A percentile compares a stretch with the other conserved stretches of the same genome.
These are phyloP conservation scores for Gymnopithys bicolor DNA, from an alignment of 2,797 vertebrate genomes.

Conservation along the genomic window DNA sequence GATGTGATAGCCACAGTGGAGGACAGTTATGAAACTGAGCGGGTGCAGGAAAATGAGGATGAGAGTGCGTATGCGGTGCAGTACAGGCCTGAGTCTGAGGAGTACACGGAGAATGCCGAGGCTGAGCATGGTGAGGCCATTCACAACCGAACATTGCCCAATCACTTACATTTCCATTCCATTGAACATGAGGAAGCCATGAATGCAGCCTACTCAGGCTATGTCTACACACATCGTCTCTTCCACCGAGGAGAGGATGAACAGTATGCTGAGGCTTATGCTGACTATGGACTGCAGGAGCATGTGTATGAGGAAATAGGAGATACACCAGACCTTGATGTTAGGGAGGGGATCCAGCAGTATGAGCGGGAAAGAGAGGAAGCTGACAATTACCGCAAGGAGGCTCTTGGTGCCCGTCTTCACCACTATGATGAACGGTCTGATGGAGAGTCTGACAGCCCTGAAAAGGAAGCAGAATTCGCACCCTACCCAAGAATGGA, in stretches of 20 bases:
- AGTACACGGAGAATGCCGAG: constrained; percentile 89
- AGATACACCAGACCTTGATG: constrained; percentile 81
- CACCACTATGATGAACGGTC: constrained; percentile 96
- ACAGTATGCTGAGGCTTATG: constrained; percentile 89
- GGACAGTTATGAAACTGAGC: constrained; percentile 78
- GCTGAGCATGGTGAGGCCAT: constrained; percentile 83
- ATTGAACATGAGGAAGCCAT: constrained; percentile 83
- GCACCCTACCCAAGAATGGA: constrained; percentile 91
- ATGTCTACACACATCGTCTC: constrained; percentile 87
- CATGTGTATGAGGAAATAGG: constrained; percentile 97
- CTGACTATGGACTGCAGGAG: constrained; percentile 87
- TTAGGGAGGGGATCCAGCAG: constrained; percentile 80
- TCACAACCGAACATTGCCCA: constrained; percentile 80
- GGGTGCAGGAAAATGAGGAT: constrained; percentile 82
- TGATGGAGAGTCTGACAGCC: constrained; percentile 94
- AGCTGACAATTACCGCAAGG: constrained; percentile 86
- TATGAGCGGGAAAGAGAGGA: constrained; percentile 81
- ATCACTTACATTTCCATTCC: constrained; percentile 81
- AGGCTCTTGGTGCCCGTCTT: constrained; percentile 91
- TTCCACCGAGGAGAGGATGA: constrained; percentile 83
- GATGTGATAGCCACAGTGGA: constrained; percentile 83
- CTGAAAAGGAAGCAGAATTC: constrained; percentile 95
- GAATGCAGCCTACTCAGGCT: constrained; percentile 87
- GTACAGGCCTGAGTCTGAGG: constrained; percentile 89
- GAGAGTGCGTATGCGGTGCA: constrained; percentile 83